A percentile compares a stretch with the other conserved stretches of the same genome.
These are phyloP conservation scores for Morone chrysops DNA, from an alignment of 2,113 vertebrate species.

Conservation along the genomic window DNA sequence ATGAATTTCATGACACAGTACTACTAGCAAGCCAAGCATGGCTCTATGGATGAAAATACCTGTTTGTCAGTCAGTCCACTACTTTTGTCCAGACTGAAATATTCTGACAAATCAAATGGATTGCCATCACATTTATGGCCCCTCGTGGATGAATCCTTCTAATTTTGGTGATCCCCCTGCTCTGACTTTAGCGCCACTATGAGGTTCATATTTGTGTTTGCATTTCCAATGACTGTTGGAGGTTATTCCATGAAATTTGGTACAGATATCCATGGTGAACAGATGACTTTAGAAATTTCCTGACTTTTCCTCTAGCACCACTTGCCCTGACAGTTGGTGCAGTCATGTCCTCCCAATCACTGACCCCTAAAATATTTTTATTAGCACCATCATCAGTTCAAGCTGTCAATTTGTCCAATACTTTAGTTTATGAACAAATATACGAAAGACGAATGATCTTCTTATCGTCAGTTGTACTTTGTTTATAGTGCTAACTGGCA, in stretches of 20 bases:
- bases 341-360: background rate
- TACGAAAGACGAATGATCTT: background rate
- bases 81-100: background rate
- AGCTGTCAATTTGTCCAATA: background rate
- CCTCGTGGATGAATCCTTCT: background rate
- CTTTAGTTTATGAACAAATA: background rate
- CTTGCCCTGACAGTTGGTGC: background rate
- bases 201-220: background rate
- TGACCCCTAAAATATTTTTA: background rate
- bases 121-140: conserved; percentile 2
- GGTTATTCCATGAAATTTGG: too few species aligned
- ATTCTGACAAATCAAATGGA: conserved; percentile 14
- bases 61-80: background rate
- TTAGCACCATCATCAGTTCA: background rate
- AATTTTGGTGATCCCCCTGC: background rate
- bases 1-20: background rate
- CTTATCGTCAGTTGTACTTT: background rate
- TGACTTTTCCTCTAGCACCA: too few species aligned
- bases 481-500: too few species aligned
- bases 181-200: conserved; percentile 16
- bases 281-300: too few species aligned
- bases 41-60: background rate
- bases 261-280: too few species aligned
- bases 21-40: background rate
- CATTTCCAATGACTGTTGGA: background rate